A percentile compares a stretch with the other conserved stretches of the same genome.
These are phyloP conservation scores for Sinocyclocheilus grahami DNA, from an alignment of 2,113 vertebrate species.

Conservation along the genomic window DNA sequence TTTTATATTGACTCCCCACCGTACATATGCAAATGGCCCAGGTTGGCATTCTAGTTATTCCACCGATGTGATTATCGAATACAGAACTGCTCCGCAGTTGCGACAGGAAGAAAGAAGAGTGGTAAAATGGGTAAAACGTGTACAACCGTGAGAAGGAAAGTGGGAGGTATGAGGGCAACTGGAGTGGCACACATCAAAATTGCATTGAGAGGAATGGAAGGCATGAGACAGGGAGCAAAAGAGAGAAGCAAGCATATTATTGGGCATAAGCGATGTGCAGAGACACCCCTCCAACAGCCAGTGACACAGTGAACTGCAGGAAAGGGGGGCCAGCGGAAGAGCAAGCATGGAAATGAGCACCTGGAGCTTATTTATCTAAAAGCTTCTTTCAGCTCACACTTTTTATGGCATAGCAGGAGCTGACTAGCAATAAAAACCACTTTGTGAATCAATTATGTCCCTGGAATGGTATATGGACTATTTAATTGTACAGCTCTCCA, in stretches of 20 bases:
- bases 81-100: background rate
- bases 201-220: slow-evolving; percentile 49
- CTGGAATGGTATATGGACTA: slow-evolving; percentile 70
- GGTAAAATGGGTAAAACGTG: slow-evolving; percentile 5
- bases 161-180: slow-evolving; percentile 55
- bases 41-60: background rate
- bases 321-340: slow-evolving; percentile 47
- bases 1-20: background rate
- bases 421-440: slow-evolving; percentile 65
- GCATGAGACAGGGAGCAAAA: slow-evolving; percentile 49
- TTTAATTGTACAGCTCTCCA: slow-evolving; percentile 72
- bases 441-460: slow-evolving; percentile 70
- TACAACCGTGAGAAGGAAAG: slow-evolving; percentile 49
- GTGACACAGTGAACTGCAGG: slow-evolving; percentile 39
- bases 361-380: slow-evolving; percentile 67
- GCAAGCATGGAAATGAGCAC: slow-evolving; percentile 72
- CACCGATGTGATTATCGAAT: slow-evolving; percentile 9
- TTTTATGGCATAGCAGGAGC: slow-evolving; percentile 61
- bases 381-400: slow-evolving; percentile 56
- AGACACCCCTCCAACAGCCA: slow-evolving; percentile 54
- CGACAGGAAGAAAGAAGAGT: slow-evolving; percentile 60
- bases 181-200: slow-evolving; percentile 56
- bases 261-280: slow-evolving; percentile 59
- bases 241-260: background rate
- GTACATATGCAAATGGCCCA: background rate